Evolutionary conservation across 1,140 invertebrate species (phyloP).

Genomic region (Zaprionus kolodkinae): DNA sequence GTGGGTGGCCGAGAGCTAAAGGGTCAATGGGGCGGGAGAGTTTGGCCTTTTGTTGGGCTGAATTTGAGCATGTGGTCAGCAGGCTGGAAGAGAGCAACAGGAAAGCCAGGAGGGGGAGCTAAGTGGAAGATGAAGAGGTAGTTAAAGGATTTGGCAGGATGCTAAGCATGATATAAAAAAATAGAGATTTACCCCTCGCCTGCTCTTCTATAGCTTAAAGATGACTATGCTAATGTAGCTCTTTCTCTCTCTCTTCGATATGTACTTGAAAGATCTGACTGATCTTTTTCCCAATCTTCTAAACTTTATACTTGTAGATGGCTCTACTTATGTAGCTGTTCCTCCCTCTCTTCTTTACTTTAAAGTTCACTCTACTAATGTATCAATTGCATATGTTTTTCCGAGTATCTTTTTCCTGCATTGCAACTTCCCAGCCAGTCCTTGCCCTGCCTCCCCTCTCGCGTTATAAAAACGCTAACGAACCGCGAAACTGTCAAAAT

Average conservation of each 20-base stretch:
- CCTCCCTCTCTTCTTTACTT: not conserved
- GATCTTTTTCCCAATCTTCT: no score
- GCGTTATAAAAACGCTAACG: constrained; percentile 61
- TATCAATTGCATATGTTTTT: not conserved
- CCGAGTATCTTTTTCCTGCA: not conserved
- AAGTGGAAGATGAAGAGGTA: constrained; percentile 2
- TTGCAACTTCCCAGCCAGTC: not conserved
- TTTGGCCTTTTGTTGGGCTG: constrained; percentile 22
- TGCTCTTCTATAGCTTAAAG: not conserved
- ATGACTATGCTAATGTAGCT: not conserved
- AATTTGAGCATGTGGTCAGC: constrained; percentile 77
- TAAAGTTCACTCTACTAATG: not conserved
- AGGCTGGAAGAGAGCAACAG: constrained; percentile 35
- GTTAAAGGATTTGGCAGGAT: constrained; percentile 12
- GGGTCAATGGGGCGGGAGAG: constrained; percentile 64
- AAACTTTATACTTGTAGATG: no score
- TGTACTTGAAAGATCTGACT: no score
- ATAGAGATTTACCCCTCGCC: not conserved
- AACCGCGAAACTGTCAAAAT: constrained; percentile 82
- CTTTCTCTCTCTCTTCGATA: not conserved
- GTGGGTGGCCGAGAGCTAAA: constrained; percentile 25
- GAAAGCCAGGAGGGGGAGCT: no score
- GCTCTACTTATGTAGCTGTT: no score
- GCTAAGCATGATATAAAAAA: not conserved
- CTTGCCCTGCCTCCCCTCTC: not conserved